Evolutionary conservation across 92 coral and sea anemone species (phyloP).

Genomic region (Zoanthus solanderi): DNA sequence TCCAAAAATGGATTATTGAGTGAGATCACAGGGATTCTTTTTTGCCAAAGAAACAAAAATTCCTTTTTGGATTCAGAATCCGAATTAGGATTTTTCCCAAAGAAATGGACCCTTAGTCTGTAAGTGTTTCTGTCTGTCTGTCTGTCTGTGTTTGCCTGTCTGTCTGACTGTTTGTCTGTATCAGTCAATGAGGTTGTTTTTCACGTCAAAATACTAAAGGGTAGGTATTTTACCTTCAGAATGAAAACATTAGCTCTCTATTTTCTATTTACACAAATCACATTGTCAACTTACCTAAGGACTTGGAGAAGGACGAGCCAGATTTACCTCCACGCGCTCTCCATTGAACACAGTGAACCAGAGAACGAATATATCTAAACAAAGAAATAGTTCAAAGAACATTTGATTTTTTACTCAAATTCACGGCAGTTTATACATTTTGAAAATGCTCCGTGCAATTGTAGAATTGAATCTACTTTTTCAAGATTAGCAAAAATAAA

Average conservation of each 20-base stretch:
- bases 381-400: background rate
- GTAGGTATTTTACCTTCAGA: too few species aligned
- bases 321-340: slow-evolving; percentile 95
- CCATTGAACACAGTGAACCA: slow-evolving; percentile 93
- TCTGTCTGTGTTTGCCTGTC: background rate
- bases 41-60: too few species aligned
- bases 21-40: too few species aligned
- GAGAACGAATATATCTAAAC: slow-evolving; percentile 92
- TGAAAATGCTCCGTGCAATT: too few species aligned
- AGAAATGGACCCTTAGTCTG: background rate
- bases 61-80: too few species aligned
- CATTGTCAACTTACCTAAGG: slow-evolving; percentile 69
- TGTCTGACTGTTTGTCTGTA: background rate
- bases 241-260: too few species aligned
- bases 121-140: background rate
- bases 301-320: slow-evolving; percentile 91
- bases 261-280: background rate
- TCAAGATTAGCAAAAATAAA: too few species aligned
- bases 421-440: too few species aligned
- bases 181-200: background rate
- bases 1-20: too few species aligned
- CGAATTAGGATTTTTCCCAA: too few species aligned
- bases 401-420: background rate
- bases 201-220: too few species aligned
- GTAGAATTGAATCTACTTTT: too few species aligned